phyloP scores from a whole-genome alignment of 2,797 vertebrate species.

The Karalla daura region DNA sequence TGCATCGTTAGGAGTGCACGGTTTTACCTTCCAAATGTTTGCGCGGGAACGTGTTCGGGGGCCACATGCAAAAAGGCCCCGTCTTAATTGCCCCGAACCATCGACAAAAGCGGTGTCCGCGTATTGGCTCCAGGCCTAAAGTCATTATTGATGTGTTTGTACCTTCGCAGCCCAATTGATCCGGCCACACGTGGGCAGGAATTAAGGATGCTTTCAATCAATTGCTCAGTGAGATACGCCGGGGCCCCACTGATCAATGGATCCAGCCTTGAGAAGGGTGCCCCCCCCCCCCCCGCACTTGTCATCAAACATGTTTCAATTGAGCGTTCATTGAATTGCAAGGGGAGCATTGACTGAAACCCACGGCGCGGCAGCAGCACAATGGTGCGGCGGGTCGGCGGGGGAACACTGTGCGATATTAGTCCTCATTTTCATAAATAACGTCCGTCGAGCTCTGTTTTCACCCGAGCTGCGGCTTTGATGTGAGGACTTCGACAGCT shows the following conservation, averaged over 20 bases:
- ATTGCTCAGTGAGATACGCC: constrained; percentile 40
- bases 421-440: constrained; percentile 45
- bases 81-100: constrained; percentile 25
- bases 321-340: constrained; percentile 11
- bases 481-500: constrained; percentile 66
- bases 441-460: constrained; percentile 35
- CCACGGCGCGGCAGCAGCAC: neutral
- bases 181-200: constrained; percentile 32
- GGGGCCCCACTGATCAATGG: constrained; percentile 39
- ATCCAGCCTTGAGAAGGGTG: constrained; percentile 35
- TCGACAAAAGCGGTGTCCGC: constrained; percentile 22
- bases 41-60: neutral
- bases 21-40: no score
- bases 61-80: neutral
- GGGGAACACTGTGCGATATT: constrained; percentile 20
- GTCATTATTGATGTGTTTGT: constrained; percentile 62
- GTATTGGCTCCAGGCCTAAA: constrained; percentile 25
- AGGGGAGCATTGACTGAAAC: neutral
- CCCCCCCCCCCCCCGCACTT: neutral
- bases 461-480: constrained; percentile 60
- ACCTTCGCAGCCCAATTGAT: constrained; percentile 55
- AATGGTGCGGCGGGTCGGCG: constrained; percentile 1
- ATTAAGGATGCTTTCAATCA: constrained; percentile 56
- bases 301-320: constrained; percentile 21
- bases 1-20: no score